Percentiles rank a stretch among this genome's conserved stretches.
These are phyloP conservation scores for Opisthocomus hoazin DNA, from an alignment of 2,113 vertebrate genomes.

Conservation along the genomic window DNA sequence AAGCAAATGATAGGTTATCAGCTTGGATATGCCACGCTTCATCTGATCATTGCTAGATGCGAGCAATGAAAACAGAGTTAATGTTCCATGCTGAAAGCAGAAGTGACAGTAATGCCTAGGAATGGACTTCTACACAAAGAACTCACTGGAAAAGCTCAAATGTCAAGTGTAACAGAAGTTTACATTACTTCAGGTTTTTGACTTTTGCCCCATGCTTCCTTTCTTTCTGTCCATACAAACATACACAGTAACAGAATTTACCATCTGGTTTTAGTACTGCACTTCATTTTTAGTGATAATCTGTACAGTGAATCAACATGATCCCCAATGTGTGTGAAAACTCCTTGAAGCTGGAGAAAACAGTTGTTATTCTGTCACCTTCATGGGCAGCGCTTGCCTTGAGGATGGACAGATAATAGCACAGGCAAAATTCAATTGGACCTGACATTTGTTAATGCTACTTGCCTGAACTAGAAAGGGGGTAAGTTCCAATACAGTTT, in stretches of 20 bases:
- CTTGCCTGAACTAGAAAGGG: not conserved
- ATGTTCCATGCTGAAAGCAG: constrained; percentile 19
- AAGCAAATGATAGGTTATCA: constrained; percentile 48
- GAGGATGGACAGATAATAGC: not conserved
- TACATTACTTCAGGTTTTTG: constrained; percentile 34
- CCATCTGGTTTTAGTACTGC: not conserved
- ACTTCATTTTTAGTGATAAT: not conserved
- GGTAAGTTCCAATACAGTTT: not conserved
- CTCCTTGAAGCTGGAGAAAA: not conserved
- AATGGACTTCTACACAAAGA: constrained; percentile 48
- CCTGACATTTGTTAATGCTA: not conserved
- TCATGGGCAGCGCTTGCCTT: not conserved
- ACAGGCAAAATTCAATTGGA: not conserved
- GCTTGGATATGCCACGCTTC: constrained; percentile 32
- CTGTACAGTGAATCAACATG: not conserved
- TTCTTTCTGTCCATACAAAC: not conserved
- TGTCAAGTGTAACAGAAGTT: constrained; percentile 40
- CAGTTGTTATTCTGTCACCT: not conserved
- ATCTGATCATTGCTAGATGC: constrained; percentile 15
- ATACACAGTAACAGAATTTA: not conserved
- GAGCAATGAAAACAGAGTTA: constrained; percentile 52
- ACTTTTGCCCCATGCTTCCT: not conserved
- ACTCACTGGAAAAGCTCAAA: constrained; percentile 32
- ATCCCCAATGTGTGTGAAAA: not conserved
- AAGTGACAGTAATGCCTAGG: constrained; percentile 42